phyloP scores from a whole-genome alignment of 1,140 invertebrate genomes.

The Tetragonula clypearis region DNA sequence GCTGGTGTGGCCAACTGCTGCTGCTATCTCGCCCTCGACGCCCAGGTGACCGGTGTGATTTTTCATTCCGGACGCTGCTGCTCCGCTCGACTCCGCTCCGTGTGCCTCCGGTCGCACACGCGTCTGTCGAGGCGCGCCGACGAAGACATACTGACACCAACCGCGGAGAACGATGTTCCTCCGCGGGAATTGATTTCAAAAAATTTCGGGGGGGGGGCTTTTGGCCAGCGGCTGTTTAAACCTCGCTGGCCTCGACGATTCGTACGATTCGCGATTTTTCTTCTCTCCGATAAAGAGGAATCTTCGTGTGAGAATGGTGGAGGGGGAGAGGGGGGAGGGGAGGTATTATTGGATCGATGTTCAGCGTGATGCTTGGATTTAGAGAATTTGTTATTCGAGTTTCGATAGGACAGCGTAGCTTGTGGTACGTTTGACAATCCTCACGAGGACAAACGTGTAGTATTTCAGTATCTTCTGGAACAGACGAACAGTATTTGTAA shows the following conservation, averaged over 20 bases:
- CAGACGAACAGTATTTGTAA: too few relatives aligned
- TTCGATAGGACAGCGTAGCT: too few relatives aligned
- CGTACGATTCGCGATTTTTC: not conserved
- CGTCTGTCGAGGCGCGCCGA: not conserved
- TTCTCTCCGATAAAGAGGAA: not conserved
- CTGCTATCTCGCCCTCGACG: not conserved
- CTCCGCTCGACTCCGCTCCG: too few relatives aligned
- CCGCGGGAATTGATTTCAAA: slow-evolving; percentile 5
- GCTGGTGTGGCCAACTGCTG: too few relatives aligned
- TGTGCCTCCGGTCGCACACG: too few relatives aligned
- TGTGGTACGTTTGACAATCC: too few relatives aligned
- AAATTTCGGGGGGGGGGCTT: not conserved
- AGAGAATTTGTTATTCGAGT: too few relatives aligned
- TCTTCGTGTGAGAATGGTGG: too few relatives aligned
- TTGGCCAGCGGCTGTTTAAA: not conserved
- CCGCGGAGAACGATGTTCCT: slow-evolving; percentile 17
- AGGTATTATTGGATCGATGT: not conserved
- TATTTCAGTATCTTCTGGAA: too few relatives aligned
- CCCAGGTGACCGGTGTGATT: slow-evolving; percentile 17
- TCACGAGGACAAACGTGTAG: too few relatives aligned
- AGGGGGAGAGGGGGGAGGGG: too few relatives aligned
- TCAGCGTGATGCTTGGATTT: too few relatives aligned
- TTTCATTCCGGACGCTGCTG: slow-evolving; percentile 24
- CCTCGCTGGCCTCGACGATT: not conserved
- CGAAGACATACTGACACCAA: slow-evolving; percentile 5